phyloP scores from a whole-genome alignment of 2,888 invertebrate genomes.

The Dynastes maya region DNA sequence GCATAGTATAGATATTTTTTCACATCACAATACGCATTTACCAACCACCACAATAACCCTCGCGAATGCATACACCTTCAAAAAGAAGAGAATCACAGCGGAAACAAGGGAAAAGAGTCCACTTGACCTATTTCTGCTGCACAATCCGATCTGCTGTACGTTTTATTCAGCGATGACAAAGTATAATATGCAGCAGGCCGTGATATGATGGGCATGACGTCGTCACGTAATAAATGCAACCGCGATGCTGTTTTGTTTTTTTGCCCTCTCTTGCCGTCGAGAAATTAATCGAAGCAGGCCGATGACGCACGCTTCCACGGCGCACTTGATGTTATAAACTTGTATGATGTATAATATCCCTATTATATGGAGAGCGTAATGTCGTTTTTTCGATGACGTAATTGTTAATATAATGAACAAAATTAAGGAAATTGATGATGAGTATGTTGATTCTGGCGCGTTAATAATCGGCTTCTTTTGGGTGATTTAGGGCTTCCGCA shows the following conservation, averaged over 20 bases:
- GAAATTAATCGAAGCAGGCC: not conserved
- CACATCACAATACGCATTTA: not conserved
- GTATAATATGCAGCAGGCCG: not conserved
- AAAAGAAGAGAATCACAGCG: not conserved
- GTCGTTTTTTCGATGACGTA: too few relatives aligned
- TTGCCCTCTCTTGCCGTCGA: not conserved
- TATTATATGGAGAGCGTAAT: too few relatives aligned
- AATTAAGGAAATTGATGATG: too few relatives aligned
- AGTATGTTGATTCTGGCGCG: too few relatives aligned
- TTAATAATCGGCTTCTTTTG: too few relatives aligned
- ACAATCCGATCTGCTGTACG: not conserved
- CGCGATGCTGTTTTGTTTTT: not conserved
- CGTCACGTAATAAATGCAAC: conserved; percentile 10
- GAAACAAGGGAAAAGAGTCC: not conserved
- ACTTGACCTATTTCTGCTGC: not conserved
- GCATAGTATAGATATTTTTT: too few relatives aligned
- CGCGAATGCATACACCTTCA: too few relatives aligned
- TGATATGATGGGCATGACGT: not conserved
- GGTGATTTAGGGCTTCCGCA: too few relatives aligned
- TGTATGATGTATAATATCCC: too few relatives aligned
- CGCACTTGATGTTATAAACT: too few relatives aligned
- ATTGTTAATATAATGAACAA: too few relatives aligned
- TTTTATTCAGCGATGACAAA: conserved; percentile 7
- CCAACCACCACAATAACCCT: not conserved
- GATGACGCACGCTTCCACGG: conserved; percentile 5